A percentile compares a stretch with the other conserved stretches of the same genome.
Conservation (phyloP, 2,888 invertebrate genomes). For the Drosophila testacea region DNA sequence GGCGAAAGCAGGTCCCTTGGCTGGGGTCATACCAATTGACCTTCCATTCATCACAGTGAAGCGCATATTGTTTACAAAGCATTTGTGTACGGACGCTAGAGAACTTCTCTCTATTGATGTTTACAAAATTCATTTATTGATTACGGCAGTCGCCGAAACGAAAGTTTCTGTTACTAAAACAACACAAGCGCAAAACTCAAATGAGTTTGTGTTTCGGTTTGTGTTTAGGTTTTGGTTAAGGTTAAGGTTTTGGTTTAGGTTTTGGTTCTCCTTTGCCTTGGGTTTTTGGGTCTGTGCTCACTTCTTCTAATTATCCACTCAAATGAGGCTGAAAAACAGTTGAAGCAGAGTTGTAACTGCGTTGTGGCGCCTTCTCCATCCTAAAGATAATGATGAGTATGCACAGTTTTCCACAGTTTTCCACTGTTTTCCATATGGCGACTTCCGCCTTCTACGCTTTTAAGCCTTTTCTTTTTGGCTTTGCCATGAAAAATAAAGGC, state of each 20-base stretch:
- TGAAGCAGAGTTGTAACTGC: slow-evolving; percentile 35
- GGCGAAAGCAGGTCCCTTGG: slow-evolving; percentile 22
- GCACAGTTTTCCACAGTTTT: slow-evolving; percentile 23
- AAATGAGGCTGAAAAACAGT: slow-evolving; percentile 67
- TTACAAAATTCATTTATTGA: slow-evolving; percentile 76
- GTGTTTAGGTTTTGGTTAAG: background rate
- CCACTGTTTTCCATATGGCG: slow-evolving; percentile 41
- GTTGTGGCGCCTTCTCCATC: background rate
- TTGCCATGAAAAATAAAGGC: slow-evolving; percentile 41
- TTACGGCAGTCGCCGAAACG: slow-evolving; percentile 41
- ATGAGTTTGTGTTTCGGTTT: slow-evolving; percentile 18
- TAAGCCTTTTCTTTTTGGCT: slow-evolving; percentile 45
- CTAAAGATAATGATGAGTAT: slow-evolving; percentile 46
- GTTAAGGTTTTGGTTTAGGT: background rate
- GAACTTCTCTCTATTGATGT: slow-evolving; percentile 59
- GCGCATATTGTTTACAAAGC: slow-evolving; percentile 67
- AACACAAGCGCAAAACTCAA: slow-evolving; percentile 40
- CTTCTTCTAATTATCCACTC: slow-evolving; percentile 67
- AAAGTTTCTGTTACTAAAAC: slow-evolving; percentile 68
- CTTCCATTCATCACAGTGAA: slow-evolving; percentile 70
- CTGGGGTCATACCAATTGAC: slow-evolving; percentile 76
- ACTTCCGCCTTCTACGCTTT: slow-evolving; percentile 40
- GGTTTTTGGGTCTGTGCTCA: slow-evolving; percentile 7
- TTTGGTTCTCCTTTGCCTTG: background rate
- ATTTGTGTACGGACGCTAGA: slow-evolving; percentile 24